phyloP scores from a whole-genome alignment of 2,113 vertebrate species.

The Mustela nigripes region DNA sequence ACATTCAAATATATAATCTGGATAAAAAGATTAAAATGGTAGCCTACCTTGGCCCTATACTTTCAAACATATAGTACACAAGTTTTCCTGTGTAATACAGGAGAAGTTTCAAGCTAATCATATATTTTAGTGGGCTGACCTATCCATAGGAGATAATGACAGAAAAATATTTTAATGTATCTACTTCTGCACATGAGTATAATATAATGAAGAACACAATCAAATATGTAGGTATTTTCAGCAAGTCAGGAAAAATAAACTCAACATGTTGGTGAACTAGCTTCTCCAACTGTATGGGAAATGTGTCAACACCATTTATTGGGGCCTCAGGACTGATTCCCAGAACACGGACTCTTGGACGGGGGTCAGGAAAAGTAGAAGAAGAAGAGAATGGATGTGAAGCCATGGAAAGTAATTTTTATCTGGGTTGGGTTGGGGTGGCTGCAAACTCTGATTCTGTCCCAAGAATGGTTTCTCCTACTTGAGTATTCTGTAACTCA shows the following conservation, averaged over 20 bases:
- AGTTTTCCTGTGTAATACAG: background rate
- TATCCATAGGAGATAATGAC: background rate
- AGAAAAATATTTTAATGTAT: constrained; percentile 4
- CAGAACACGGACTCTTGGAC: background rate
- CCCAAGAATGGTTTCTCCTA: background rate
- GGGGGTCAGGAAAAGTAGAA: background rate
- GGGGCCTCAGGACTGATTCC: background rate
- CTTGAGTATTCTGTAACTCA: background rate
- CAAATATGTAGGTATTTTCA: background rate
- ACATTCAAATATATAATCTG: background rate
- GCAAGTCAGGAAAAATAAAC: background rate
- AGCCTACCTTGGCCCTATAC: background rate
- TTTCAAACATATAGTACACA: background rate
- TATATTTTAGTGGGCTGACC: constrained; percentile 1
- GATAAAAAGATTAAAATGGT: background rate
- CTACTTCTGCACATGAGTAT: background rate
- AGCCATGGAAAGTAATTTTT: background rate
- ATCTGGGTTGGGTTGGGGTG: background rate
- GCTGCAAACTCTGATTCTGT: background rate
- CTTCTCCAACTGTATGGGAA: background rate
- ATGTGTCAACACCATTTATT: background rate
- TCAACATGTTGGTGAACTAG: background rate
- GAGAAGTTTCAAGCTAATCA: background rate
- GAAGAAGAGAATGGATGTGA: background rate
- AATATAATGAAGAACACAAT: background rate